These are phyloP conservation scores for Marmota monax DNA, from an alignment of 2,113 vertebrate genomes.

Conservation along the genomic window DNA sequence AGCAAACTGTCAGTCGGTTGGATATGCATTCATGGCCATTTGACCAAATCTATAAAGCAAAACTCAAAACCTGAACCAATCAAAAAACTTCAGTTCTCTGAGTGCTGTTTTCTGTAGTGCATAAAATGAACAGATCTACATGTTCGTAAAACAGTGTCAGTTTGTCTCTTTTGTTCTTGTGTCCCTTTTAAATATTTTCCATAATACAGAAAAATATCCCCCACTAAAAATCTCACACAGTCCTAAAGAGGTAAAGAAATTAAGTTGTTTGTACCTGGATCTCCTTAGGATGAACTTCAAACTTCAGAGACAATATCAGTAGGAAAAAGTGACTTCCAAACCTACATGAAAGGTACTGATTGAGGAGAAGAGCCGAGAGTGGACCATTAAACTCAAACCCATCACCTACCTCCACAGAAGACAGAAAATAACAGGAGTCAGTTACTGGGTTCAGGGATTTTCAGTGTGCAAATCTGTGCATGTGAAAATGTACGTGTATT, in stretches of 20 bases:
- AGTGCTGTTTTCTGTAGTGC: not conserved
- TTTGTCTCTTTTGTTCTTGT: not conserved
- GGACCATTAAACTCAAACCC: not conserved
- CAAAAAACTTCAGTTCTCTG: not conserved
- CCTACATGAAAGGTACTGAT: not conserved
- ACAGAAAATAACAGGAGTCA: not conserved
- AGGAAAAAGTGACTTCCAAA: not conserved
- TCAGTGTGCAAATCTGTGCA: not conserved
- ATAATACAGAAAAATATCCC: not conserved
- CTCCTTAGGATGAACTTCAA: not conserved
- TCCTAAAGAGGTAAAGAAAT: constrained; percentile 22
- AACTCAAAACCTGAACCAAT: constrained; percentile 47
- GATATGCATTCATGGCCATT: constrained; percentile 23
- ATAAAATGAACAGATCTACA: constrained; percentile 44
- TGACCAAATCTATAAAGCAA: constrained; percentile 42
- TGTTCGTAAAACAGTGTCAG: not conserved
- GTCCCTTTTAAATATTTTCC: not conserved
- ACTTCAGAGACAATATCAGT: not conserved
- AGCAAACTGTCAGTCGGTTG: constrained; percentile 12
- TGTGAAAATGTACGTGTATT: not conserved
- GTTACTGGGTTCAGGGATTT: not conserved
- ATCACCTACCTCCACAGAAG: not conserved
- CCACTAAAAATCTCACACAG: not conserved
- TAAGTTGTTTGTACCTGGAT: not conserved
- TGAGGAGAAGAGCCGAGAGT: rapidly evolving